These are phyloP conservation scores for Rhinoraja longicauda DNA, from an alignment of 2,797 vertebrate genomes.

Conservation along the genomic window DNA sequence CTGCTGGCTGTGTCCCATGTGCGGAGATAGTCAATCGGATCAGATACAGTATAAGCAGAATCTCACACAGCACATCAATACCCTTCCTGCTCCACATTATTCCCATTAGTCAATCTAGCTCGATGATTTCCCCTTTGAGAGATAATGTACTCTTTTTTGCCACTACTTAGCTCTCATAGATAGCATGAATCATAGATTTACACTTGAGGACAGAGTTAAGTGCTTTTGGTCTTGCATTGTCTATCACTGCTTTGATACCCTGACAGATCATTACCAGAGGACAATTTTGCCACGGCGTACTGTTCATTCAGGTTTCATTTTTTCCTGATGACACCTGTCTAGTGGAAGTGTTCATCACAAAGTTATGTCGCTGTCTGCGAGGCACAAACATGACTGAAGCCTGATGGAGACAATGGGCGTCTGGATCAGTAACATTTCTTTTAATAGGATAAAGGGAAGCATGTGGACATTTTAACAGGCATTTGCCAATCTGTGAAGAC, in stretches of 20 bases:
- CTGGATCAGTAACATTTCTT: constrained; percentile 14
- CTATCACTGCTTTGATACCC: constrained; percentile 24
- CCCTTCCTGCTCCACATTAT: background rate
- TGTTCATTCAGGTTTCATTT: constrained; percentile 33
- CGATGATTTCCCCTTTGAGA: constrained; percentile 30
- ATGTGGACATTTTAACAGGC: constrained; percentile 25
- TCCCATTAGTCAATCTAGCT: constrained; percentile 25
- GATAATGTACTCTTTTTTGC: constrained; percentile 29
- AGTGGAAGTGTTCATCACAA: constrained; percentile 27
- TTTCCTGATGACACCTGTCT: constrained; percentile 35
- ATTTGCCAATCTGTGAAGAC: constrained; percentile 15
- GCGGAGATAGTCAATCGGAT: background rate
- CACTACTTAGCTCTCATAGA: constrained; percentile 30
- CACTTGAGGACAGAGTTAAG: constrained; percentile 29
- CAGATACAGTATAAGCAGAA: background rate
- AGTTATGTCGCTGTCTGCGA: background rate
- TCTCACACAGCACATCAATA: constrained; percentile 9
- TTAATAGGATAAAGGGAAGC: constrained; percentile 27
- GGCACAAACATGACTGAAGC: constrained; percentile 22
- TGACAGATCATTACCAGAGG: constrained; percentile 34
- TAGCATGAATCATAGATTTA: constrained; percentile 35
- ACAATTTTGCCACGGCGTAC: constrained; percentile 18
- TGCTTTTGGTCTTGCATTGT: constrained; percentile 30
- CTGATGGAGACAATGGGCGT: background rate
- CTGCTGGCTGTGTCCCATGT: background rate